Base-by-base conservation (phyloP, 2,888 invertebrate genomes). In the Plagiodera versicolora region DNA sequence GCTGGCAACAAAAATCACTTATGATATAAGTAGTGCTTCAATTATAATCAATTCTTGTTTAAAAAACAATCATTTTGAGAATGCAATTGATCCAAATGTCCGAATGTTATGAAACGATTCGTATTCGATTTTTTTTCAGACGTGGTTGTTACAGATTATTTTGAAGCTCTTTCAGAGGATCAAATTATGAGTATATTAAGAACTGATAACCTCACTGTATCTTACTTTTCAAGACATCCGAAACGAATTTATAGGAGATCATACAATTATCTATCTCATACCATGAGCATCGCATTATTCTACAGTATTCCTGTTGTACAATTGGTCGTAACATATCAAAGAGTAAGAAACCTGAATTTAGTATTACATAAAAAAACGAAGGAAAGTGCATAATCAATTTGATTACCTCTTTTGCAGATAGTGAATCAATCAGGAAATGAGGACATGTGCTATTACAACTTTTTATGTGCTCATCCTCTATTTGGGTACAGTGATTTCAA, bases 391-490 rank as follows among this genome's bases (percentile, higher is more conserved):
- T 19, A 55, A 11, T 32, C 8, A n/a, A n/a, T 45, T 1, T 49
- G 11, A 50, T 19, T 14, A 24, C 6, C 3, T 30, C 30, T 20
- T 30, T 78, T 79, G 60, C 81, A 92, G 88, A 85, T 91, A 0
- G 80, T 93, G 1, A 87, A 89, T 75, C 82, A 85, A 52, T 91
- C 93, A 0, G 95, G 95, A 1, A 87, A 94, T 77, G 88, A 92
- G 72, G 95, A 95, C 78, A 81, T 92, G 50, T 95, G 95, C 78
- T 95, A 93, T 80, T 95, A 94, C 81, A 95, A 95, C 80, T 94
- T 93, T 80, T 80, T 90, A 45, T 95, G 95, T 78, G 88, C 93
- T 0, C 89, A 91, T 78, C 92, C 92, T 0, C 81, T 90, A 1
- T 87, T 87, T 61, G 80, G 84, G 0, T 81, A 93, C 11, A 89